Conservation (phyloP, 2,797 vertebrate species). For the Corythornis leucogaster region DNA sequence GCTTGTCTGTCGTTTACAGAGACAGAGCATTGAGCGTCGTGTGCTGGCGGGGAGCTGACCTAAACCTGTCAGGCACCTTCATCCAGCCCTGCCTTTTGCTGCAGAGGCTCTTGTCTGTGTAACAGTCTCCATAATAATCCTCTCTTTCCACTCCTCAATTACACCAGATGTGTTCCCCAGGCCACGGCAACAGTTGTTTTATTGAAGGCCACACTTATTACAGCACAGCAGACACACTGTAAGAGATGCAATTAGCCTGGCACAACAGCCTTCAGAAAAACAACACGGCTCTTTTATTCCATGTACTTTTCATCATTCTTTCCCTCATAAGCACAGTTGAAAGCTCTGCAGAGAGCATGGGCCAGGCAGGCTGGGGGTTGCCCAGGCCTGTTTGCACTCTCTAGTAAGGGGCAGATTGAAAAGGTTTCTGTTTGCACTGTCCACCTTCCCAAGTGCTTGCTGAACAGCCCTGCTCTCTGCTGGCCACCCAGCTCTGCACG, state of each 20-base stretch:
- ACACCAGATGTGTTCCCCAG: neutral
- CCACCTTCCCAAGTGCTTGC: accelerated
- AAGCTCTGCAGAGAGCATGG: neutral
- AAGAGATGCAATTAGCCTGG: neutral
- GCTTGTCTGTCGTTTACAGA: neutral
- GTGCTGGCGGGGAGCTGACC: neutral
- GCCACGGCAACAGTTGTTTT: neutral
- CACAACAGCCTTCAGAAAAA: neutral
- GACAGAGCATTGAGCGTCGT: accelerated
- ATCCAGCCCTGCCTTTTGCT: neutral
- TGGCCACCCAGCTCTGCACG: accelerated
- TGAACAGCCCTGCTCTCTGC: neutral
- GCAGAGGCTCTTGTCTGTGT: neutral
- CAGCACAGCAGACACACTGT: neutral
- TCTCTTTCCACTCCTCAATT: neutral
- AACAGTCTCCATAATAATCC: accelerated
- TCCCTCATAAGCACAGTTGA: neutral
- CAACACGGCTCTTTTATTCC: neutral
- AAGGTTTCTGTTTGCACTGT: neutral
- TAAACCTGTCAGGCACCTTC: neutral
- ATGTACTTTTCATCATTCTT: neutral
- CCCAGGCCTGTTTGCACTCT: neutral
- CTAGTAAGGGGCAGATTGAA: accelerated
- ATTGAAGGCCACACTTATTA: neutral
- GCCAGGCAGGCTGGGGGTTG: neutral